A percentile compares a stretch with the other conserved stretches of the same genome.
These are phyloP conservation scores for Telmatherina bonti DNA, from an alignment of 2,797 vertebrate species.

Conservation along the genomic window DNA sequence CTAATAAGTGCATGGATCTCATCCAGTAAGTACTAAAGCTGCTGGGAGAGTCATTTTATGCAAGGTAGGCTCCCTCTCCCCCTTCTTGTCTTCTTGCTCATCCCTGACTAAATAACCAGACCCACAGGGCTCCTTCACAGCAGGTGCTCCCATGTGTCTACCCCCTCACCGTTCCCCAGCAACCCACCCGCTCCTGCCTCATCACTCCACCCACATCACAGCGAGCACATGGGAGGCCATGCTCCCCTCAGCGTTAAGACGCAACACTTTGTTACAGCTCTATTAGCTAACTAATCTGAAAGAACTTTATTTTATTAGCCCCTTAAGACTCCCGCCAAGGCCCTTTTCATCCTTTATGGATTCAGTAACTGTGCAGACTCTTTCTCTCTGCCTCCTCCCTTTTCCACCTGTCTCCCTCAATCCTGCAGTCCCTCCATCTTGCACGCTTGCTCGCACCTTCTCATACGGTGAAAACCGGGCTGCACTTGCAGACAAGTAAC, in stretches of 20 bases:
- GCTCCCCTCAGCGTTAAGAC: constrained; percentile 69
- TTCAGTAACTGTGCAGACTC: constrained; percentile 69
- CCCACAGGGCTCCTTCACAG: constrained; percentile 69
- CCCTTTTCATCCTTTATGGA: constrained; percentile 82
- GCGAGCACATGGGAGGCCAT: constrained; percentile 53
- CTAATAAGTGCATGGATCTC: constrained; percentile 48
- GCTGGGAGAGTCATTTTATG: constrained; percentile 64
- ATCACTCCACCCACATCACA: constrained; percentile 52
- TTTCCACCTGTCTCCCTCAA: constrained; percentile 70
- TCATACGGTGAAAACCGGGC: constrained; percentile 35
- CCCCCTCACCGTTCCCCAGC: constrained; percentile 11
- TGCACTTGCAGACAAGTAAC: constrained; percentile 32
- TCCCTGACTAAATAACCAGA: constrained; percentile 67
- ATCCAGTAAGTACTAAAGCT: constrained; percentile 41
- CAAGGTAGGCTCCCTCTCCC: constrained; percentile 49
- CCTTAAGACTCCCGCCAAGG: constrained; percentile 81
- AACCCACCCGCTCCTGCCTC: constrained; percentile 34
- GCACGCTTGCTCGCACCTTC: constrained; percentile 47
- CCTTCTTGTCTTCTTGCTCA: constrained; percentile 54
- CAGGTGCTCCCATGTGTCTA: constrained; percentile 53
- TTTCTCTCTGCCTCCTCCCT: constrained; percentile 42
- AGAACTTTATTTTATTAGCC: constrained; percentile 84
- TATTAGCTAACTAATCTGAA: constrained; percentile 84
- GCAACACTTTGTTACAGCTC: constrained; percentile 78
- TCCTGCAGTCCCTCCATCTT: constrained; percentile 77